phyloP scores from a whole-genome alignment of 2,888 invertebrate genomes.

The Harmothoe impar region DNA sequence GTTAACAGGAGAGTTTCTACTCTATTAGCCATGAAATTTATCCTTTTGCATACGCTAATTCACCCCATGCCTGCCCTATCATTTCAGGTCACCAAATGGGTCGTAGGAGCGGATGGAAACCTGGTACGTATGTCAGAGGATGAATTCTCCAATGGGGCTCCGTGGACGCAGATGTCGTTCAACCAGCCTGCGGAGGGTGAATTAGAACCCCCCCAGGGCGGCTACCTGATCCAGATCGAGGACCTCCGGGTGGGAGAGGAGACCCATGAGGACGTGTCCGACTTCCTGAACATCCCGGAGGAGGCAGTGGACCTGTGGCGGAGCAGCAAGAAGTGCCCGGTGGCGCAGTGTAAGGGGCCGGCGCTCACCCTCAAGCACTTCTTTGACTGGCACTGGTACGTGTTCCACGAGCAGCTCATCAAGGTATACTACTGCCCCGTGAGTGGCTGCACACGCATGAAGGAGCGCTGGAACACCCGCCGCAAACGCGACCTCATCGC shows the following conservation, averaged over 20 bases:
- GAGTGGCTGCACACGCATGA: background rate
- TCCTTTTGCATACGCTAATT: background rate
- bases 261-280: slow-evolving; percentile 18
- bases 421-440: slow-evolving; percentile 53
- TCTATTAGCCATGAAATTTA: too few species aligned
- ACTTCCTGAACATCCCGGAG: slow-evolving; percentile 22
- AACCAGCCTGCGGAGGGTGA: background rate
- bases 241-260: background rate
- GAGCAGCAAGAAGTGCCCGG: slow-evolving; percentile 20
- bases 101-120: background rate
- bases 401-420: slow-evolving; percentile 34
- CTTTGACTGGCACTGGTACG: slow-evolving; percentile 60
- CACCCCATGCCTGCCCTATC: too few species aligned
- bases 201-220: background rate
- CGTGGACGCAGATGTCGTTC: background rate
- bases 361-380: slow-evolving; percentile 48
- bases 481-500: background rate
- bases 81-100: slow-evolving; percentile 6
- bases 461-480: slow-evolving; percentile 28
- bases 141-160: background rate
- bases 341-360: slow-evolving; percentile 27
- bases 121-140: background rate
- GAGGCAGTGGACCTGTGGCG: slow-evolving; percentile 50
- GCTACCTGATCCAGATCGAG: slow-evolving; percentile 26
- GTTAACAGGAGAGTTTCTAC: too few species aligned